Base-by-base conservation (phyloP, 2,888 invertebrate species). In the Mystacides longicornis region DNA sequence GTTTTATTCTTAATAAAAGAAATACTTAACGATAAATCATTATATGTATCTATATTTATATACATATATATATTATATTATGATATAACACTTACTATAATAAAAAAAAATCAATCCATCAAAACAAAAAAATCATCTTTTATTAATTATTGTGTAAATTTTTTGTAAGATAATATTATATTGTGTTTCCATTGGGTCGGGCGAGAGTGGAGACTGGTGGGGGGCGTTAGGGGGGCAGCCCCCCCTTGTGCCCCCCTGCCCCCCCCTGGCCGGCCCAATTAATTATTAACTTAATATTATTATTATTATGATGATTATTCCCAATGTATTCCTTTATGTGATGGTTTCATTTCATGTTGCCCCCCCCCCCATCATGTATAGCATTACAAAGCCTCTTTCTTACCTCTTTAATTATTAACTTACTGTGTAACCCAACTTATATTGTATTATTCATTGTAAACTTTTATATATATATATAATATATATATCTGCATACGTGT, bases 151-250 rank as follows among this genome's bases (percentile, higher is more conserved):
- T 56, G 60, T 60, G 58, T 56, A 60, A 58, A 55, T 58, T 60
- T 60, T 60, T 60, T 60, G 60, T 60, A 60, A 60, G 57, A 59
- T 59, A 61, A 56, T 59, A 52, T 56, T 54, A 54, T 58, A 56
- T 49, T 51, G 37, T 37, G 37, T 37, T 37, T 37, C 37, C 37
- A n/a, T n/a, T n/a, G n/a, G n/a, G n/a, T n/a, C n/a, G n/a, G n/a
- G n/a, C 16, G 37, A 37, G 11, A 16, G 37, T 37, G 37, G 7
- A 4, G 37, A 7, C 5, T 27, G 37, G 14, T 14, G 37, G 37
- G 37, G 16, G 37, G 37, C n/a, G 37, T 3, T 3, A 37, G 37
- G 7, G n/a, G 11, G 27, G 27, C 7, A 5, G 5, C 11, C 5
- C 11, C 27, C 27, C 11, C 27, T 5, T 11, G 7, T 7, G 27